Percentiles rank a stretch among this genome's conserved stretches.
These are phyloP conservation scores for Apeltes quadracus DNA, from an alignment of 2,113 vertebrate species.

Conservation along the genomic window DNA sequence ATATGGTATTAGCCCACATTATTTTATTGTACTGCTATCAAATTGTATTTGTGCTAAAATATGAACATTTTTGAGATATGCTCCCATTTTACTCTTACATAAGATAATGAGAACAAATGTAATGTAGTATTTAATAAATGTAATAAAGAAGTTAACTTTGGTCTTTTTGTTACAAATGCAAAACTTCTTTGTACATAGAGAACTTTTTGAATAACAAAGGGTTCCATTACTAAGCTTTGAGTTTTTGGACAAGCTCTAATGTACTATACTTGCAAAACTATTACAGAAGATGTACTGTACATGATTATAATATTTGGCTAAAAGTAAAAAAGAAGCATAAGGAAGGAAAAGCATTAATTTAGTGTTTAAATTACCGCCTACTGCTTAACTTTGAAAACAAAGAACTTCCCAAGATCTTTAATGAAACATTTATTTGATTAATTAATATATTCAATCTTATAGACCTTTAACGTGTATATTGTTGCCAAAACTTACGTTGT, in stretches of 20 bases:
- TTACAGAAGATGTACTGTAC: background rate
- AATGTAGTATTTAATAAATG: too few species aligned
- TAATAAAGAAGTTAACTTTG: too few species aligned
- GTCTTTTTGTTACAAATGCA: background rate
- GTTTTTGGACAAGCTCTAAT: too few species aligned
- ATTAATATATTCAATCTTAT: background rate
- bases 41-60: background rate
- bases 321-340: background rate
- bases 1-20: conserved; percentile 5
- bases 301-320: background rate
- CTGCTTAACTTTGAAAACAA: background rate
- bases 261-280: background rate
- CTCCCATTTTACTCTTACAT: background rate
- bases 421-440: background rate
- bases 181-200: background rate
- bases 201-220: background rate
- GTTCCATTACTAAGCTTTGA: too few species aligned
- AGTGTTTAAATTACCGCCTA: background rate
- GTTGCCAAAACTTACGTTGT: background rate
- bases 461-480: background rate
- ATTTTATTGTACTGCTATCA: conserved; percentile 14
- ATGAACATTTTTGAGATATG: background rate
- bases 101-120: background rate
- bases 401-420: background rate
- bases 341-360: background rate